Conservation (phyloP, 2,113 vertebrate genomes). For the Percina caprodes region DNA sequence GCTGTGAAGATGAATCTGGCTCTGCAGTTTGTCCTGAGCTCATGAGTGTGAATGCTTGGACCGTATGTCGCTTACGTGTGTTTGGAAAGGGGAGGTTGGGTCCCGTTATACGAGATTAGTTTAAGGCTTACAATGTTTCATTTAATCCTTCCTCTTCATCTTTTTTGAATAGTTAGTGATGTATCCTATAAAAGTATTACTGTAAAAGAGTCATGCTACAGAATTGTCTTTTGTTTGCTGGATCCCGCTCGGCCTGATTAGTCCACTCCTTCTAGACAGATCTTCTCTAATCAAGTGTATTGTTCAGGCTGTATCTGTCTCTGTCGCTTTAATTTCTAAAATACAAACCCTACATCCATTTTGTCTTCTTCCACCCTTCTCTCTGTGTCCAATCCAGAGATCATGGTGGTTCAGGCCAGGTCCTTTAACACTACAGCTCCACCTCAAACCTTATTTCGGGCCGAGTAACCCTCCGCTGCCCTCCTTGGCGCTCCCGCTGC, state of each 20-base stretch:
- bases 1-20: constrained; percentile 30
- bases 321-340: background rate
- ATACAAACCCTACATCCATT: constrained; percentile 15
- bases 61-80: constrained; percentile 2
- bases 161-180: constrained; percentile 43
- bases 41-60: constrained; percentile 51
- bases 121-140: constrained; percentile 77
- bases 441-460: constrained; percentile 70
- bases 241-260: constrained; percentile 50
- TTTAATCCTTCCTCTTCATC: constrained; percentile 42
- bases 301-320: background rate
- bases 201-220: constrained; percentile 81
- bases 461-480: constrained; percentile 76
- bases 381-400: constrained; percentile 46
- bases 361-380: background rate
- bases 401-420: constrained; percentile 44
- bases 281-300: background rate
- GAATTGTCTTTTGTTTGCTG: constrained; percentile 58
- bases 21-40: constrained; percentile 78
- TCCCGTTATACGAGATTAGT: constrained; percentile 56
- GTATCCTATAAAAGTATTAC: constrained; percentile 70
- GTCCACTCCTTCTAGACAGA: constrained; percentile 56
- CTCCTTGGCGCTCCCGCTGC: constrained; percentile 85
- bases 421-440: constrained; percentile 14
- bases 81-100: constrained; percentile 1